Percentiles rank a stretch among this genome's conserved stretches.
Conservation (phyloP, 2,888 invertebrate genomes). For the Tetranychus truncatus region DNA sequence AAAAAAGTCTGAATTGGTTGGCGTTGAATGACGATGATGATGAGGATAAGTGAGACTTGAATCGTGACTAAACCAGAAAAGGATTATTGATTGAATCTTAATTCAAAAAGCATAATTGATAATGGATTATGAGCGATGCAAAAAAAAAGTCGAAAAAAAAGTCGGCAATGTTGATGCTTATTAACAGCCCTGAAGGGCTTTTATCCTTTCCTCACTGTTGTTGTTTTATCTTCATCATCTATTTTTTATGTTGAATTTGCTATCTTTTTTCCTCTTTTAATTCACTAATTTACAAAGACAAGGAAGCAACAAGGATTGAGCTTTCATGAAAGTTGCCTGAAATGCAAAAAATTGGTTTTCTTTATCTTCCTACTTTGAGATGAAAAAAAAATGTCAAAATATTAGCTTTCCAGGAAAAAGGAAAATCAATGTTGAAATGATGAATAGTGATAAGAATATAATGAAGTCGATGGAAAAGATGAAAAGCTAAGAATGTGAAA, state of each 20-base stretch:
- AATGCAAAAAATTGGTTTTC: background rate
- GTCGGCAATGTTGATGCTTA: background rate
- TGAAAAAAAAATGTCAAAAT: no score
- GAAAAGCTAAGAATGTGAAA: no score
- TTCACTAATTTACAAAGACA: conserved; percentile 2
- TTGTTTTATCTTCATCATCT: background rate
- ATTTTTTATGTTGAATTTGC: background rate
- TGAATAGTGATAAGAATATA: no score
- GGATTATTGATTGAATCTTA: background rate
- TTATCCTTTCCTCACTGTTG: no score
- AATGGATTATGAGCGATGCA: background rate
- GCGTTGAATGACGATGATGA: background rate
- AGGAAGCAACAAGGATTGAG: background rate
- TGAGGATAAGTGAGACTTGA: background rate
- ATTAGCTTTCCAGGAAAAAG: no score
- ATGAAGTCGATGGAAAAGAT: no score
- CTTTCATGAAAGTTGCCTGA: background rate
- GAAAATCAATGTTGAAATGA: no score
- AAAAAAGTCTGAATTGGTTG: background rate
- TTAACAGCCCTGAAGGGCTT: background rate
- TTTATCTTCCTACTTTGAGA: no score
- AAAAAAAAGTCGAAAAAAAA: background rate
- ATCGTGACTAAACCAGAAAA: background rate
- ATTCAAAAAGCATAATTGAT: background rate
- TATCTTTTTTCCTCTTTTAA: background rate